Evolutionary conservation across 2,113 vertebrate species (phyloP).

Genomic region (Nansenia antarctica): DNA sequence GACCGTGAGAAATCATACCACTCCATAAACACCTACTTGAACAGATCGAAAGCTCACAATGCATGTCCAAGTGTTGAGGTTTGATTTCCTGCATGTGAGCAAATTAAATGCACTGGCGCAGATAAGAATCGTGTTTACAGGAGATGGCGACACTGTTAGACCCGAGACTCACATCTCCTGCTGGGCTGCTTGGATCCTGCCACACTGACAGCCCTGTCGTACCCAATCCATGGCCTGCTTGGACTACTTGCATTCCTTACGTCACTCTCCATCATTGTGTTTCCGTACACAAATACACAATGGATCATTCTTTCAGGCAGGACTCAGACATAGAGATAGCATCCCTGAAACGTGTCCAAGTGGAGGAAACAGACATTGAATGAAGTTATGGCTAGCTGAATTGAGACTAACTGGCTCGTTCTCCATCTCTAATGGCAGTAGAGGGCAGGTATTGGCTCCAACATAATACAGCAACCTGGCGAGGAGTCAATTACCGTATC

Average conservation of each 20-base stretch:
- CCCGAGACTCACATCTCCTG: neutral
- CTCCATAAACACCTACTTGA: conserved; percentile 7
- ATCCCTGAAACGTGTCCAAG: conserved; percentile 25
- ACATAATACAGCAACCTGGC: too few relatives aligned
- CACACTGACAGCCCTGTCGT: neutral
- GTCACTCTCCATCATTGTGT: conserved; percentile 34
- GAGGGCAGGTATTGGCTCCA: too few relatives aligned
- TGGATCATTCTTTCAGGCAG: conserved; percentile 14
- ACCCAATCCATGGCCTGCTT: neutral
- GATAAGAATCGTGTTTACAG: conserved; percentile 44
- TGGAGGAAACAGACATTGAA: conserved; percentile 43
- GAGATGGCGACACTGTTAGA: conserved; percentile 22
- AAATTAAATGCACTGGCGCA: conserved; percentile 26
- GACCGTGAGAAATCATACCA: conserved; percentile 41
- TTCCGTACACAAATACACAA: conserved; percentile 25
- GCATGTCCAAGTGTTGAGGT: conserved; percentile 22
- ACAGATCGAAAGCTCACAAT: conserved; percentile 14
- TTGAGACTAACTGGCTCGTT: too few relatives aligned
- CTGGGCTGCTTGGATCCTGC: neutral
- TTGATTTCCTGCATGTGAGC: conserved; percentile 29
- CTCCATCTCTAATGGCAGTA: too few relatives aligned
- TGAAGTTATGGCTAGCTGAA: neutral
- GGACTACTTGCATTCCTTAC: neutral
- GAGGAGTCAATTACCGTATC: too few relatives aligned
- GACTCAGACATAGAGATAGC: conserved; percentile 20